Evolutionary conservation across 2,888 invertebrate genomes (phyloP), one percentile per base, ranked within the genome.

Genomic region (Drosophila barbarae): DNA sequence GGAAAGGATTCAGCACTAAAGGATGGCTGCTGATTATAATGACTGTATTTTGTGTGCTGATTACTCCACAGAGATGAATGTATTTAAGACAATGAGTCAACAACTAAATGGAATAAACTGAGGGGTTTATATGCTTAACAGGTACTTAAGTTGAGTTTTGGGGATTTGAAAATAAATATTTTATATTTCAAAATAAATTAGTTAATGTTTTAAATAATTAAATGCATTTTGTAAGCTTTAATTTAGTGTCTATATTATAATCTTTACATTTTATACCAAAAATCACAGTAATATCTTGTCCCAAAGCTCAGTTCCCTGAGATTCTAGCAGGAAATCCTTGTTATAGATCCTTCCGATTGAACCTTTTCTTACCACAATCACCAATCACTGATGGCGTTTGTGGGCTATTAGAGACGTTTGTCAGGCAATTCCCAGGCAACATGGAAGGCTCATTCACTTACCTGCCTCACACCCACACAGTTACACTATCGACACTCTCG

Each of bases 371-470:
- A 2, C 21, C 10, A 38, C 3, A n/a, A 35, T 61, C 64, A 41
- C 30, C 51, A 51, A 64, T 51, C 51, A 64, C 42, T 64, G 51
- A 64, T 51, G 64, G 64, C 50, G 18, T 42, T 77, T 47, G 55
- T 60, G 69, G 55, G 72, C 74, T 66, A 61, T 72, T 67, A 61
- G 52, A 39, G 41, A 49, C 50, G 49, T 65, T 72, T 63, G 72
- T 60, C 53, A 42, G 59, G 61, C 54, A 58, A 70, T 67, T 66
- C 63, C 41, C 47, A 18, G 41, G 35, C 61, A 28, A 32, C 60
- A 63, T 42, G 42, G 64, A 64, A 64, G 26, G 61, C 64, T 51
- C 64, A 51, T 64, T 64, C 61, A 64, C 26, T 51, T 51, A 42
- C 42, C 35, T n/a, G 13, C 30, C 51, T 36, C 30, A 23, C 61